phyloP scores from a whole-genome alignment of 1,140 invertebrate genomes.

The Drosophila asahinai region DNA sequence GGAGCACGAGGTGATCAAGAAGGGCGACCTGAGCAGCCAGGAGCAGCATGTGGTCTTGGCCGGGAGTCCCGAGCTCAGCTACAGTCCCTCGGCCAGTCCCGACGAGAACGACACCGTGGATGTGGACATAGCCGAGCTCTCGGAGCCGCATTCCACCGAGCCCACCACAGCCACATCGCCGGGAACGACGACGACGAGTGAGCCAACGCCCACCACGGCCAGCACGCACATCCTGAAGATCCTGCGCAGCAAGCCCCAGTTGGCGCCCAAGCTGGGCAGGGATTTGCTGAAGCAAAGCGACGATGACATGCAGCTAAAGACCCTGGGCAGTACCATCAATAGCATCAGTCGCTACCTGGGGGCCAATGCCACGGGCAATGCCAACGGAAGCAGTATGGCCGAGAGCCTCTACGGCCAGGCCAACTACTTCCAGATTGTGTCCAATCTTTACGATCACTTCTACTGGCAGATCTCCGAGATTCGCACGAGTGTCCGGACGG shows the following conservation, averaged over 20 bases:
- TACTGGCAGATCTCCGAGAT: conserved; percentile 82
- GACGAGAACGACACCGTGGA: conserved; percentile 62
- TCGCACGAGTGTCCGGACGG: conserved; percentile 67
- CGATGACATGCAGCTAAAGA: conserved; percentile 70
- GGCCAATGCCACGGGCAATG: conserved; percentile 27
- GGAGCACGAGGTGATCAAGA: conserved; percentile 75
- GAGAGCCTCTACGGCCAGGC: conserved; percentile 70
- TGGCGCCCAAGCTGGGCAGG: conserved; percentile 61
- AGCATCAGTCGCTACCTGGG: conserved; percentile 71
- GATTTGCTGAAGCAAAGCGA: conserved; percentile 71
- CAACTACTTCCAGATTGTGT: conserved; percentile 79
- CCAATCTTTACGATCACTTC: conserved; percentile 84
- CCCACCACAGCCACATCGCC: conserved; percentile 37
- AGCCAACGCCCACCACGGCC: conserved; percentile 23
- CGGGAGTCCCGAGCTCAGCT: conserved; percentile 37
- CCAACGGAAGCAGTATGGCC: conserved; percentile 51
- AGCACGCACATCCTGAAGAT: conserved; percentile 79
- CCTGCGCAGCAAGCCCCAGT: conserved; percentile 58
- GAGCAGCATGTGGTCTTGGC: conserved; percentile 51
- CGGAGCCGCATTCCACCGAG: conserved; percentile 33
- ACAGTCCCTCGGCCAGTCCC: conserved; percentile 44
- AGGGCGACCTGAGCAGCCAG: conserved; percentile 65
- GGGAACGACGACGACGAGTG: conserved; percentile 9
- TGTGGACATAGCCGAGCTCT: conserved; percentile 60
- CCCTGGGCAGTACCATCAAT: conserved; percentile 68